A percentile compares a stretch with the other conserved stretches of the same genome.
phyloP scores from a whole-genome alignment of 2,113 vertebrate species.

The Elephantulus edwardii region DNA sequence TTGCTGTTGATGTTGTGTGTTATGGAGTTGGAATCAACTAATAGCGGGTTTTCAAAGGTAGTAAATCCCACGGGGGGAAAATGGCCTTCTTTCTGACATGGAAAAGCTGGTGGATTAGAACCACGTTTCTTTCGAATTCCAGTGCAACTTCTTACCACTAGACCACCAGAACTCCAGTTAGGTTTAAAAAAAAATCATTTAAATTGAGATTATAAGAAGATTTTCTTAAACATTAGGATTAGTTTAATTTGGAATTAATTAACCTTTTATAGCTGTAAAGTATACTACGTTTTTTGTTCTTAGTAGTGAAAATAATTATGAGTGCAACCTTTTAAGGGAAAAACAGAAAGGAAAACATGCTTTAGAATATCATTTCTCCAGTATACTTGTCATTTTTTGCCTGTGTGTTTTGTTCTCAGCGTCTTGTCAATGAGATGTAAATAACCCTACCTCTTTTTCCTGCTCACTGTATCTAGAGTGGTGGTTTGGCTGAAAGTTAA shows the following conservation, averaged over 20 bases:
- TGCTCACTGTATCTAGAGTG: background rate
- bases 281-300: background rate
- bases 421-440: constrained; percentile 31
- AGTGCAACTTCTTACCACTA: too few relatives aligned
- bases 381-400: background rate
- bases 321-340: background rate
- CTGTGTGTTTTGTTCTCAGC: background rate
- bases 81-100: too few relatives aligned
- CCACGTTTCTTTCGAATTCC: too few relatives aligned
- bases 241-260: background rate
- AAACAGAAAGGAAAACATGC: background rate
- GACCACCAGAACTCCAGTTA: too few relatives aligned
- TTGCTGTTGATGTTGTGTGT: too few relatives aligned
- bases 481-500: constrained; percentile 16
- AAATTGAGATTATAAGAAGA: too few relatives aligned
- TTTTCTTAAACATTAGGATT: background rate
- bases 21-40: too few relatives aligned
- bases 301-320: background rate
- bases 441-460: constrained; percentile 26
- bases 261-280: background rate
- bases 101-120: too few relatives aligned
- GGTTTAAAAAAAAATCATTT: background rate
- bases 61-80: too few relatives aligned
- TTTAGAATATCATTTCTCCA: constrained; percentile 19
- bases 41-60: too few relatives aligned